Evolutionary conservation across 2,888 invertebrate genomes (phyloP).

Genomic region (Sphecodes monilicornis): DNA sequence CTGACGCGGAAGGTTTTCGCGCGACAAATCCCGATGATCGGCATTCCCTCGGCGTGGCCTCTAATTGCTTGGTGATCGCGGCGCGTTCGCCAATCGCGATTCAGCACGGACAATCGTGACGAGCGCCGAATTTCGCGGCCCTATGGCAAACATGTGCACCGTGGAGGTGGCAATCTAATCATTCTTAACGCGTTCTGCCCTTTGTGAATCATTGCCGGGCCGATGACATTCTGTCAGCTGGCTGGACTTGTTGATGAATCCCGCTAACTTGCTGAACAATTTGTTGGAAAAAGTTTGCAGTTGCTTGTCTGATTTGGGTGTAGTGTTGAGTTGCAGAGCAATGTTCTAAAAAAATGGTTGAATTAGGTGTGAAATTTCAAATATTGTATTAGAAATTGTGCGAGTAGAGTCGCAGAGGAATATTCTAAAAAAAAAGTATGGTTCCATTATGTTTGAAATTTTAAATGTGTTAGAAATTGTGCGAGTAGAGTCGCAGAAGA

Average conservation of each 20-base stretch:
- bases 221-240: neutral
- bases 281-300: neutral
- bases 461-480: too few species aligned
- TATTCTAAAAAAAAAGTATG: neutral
- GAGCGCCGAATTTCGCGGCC: neutral
- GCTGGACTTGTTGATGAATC: neutral
- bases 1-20: slow-evolving; percentile 21
- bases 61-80: slow-evolving; percentile 48
- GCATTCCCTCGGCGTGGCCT: slow-evolving; percentile 31
- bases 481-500: too few species aligned
- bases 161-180: neutral
- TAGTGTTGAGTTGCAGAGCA: too few species aligned
- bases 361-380: neutral
- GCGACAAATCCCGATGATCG: slow-evolving; percentile 37
- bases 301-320: neutral
- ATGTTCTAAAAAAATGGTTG: too few species aligned
- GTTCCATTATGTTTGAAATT: too few species aligned
- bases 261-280: neutral
- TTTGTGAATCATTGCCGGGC: neutral
- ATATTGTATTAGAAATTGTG: neutral
- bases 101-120: slow-evolving; percentile 7
- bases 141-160: neutral
- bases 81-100: slow-evolving; percentile 1
- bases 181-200: neutral
- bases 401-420: neutral